These are phyloP conservation scores for Capricornis sumatraensis DNA, from an alignment of 2,113 vertebrate genomes.

Conservation along the genomic window DNA sequence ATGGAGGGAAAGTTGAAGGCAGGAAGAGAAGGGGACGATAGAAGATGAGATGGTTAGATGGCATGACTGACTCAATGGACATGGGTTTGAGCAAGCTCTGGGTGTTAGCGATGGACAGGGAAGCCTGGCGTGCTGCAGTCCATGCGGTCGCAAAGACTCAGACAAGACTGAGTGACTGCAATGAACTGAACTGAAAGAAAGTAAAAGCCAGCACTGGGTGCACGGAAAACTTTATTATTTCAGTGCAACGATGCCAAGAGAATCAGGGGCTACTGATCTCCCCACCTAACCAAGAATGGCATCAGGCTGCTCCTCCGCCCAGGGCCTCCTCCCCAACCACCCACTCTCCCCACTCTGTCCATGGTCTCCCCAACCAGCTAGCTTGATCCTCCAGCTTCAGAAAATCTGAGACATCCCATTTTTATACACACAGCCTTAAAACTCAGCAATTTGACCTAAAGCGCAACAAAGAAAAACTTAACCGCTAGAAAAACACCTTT, in stretches of 20 bases:
- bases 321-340: neutral
- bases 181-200: neutral
- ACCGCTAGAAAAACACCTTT: neutral
- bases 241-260: fast-evolving
- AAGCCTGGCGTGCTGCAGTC: neutral
- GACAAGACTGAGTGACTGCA: neutral
- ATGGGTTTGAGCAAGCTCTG: neutral
- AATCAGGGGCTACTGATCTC: neutral
- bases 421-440: neutral
- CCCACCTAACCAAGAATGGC: neutral
- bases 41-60: neutral
- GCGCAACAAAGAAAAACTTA: neutral
- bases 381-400: neutral
- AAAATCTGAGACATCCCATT: neutral
- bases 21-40: neutral
- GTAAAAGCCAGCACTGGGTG: neutral
- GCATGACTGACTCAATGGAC: neutral
- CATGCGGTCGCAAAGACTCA: neutral
- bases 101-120: neutral
- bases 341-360: neutral
- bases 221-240: neutral
- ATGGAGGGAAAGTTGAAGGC: neutral
- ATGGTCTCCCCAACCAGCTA: neutral
- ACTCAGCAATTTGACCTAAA: neutral
- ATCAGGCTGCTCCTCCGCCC: neutral